Percentiles rank a stretch among this genome's conserved stretches.
Conservation (phyloP, 2,888 invertebrate genomes). For the Rhyacophila evoluta region DNA sequence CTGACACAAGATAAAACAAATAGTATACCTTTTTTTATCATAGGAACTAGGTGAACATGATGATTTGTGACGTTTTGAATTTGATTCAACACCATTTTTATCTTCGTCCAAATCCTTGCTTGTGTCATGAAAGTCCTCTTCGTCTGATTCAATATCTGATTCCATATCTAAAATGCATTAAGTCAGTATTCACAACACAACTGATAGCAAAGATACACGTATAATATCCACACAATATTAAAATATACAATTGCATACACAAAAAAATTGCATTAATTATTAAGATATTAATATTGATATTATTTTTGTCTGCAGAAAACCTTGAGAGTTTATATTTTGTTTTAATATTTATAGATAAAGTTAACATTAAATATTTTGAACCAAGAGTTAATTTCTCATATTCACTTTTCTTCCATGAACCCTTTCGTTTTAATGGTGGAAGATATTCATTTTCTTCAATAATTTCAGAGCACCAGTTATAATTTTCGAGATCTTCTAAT, state of each 20-base stretch:
- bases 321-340: no score
- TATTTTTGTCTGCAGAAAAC: no score
- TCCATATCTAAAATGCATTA: neutral
- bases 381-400: neutral
- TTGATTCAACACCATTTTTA: neutral
- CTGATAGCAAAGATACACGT: neutral
- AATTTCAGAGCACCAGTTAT: no score
- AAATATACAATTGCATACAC: neutral
- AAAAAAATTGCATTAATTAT: neutral
- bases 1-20: neutral
- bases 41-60: neutral
- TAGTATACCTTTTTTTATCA: neutral
- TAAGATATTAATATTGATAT: neutral
- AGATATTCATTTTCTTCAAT: neutral
- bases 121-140: neutral
- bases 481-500: neutral
- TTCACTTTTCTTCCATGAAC: neutral
- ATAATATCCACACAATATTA: neutral
- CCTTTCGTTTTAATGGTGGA: slow-evolving; percentile 2
- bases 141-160: neutral
- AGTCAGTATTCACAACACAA: neutral
- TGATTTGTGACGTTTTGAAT: neutral
- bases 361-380: neutral
- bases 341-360: no score
- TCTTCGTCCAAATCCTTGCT: neutral